phyloP scores from a whole-genome alignment of 2,113 vertebrate genomes.

The Scytalopus superciliaris region DNA sequence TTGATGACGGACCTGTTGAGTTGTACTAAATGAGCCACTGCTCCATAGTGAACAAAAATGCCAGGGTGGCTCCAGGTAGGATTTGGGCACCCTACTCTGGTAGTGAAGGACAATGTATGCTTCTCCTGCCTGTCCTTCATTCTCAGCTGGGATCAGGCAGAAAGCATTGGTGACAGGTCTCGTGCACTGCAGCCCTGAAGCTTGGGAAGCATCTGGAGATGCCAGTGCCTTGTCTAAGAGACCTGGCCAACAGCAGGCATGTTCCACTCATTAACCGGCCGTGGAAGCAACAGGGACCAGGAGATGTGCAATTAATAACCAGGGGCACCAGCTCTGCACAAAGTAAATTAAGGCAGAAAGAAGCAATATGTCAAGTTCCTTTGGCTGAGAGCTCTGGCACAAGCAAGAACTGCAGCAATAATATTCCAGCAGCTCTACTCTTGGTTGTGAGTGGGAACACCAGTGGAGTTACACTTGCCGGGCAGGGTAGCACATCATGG shows the following conservation, averaged over 20 bases:
- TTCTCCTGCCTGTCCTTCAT: background rate
- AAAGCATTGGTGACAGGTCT: background rate
- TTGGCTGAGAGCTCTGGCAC: background rate
- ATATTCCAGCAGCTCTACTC: background rate
- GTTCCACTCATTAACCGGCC: background rate
- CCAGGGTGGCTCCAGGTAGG: background rate
- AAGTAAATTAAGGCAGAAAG: conserved; percentile 29
- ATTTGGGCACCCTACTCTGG: background rate
- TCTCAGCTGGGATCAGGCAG: background rate
- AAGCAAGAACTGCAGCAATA: background rate
- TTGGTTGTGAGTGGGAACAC: accelerated
- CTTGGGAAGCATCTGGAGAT: background rate
- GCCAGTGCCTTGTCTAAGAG: background rate
- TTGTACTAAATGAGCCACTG: background rate
- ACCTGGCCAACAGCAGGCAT: background rate
- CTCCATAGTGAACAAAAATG: background rate
- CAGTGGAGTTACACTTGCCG: background rate
- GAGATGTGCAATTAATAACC: background rate
- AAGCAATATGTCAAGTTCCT: background rate
- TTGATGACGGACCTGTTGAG: background rate
- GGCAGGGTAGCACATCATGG: background rate
- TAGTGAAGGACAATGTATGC: background rate
- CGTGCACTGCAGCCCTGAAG: accelerated
- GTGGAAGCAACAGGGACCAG: background rate
- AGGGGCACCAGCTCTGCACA: background rate